A percentile compares a stretch with the other conserved stretches of the same genome.
Evolutionary conservation across 2,797 vertebrate genomes (phyloP).

Genomic region (Martes flavigula): DNA sequence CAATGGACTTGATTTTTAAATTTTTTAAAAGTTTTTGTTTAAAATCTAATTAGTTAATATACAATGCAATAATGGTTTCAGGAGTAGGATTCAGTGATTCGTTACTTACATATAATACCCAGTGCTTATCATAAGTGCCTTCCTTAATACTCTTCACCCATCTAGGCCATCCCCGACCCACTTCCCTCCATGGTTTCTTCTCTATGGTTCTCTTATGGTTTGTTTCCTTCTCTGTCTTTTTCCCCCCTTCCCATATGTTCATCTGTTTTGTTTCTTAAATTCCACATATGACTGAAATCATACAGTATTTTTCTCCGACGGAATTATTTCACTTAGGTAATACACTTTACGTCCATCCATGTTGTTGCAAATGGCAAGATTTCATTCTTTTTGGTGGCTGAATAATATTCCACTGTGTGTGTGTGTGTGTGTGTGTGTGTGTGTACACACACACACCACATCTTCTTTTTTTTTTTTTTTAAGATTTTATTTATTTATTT

Average conservation of each 20-base stretch:
- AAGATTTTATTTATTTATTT: no score
- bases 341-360: neutral
- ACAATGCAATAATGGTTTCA: neutral
- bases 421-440: no score
- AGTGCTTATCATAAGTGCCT: neutral
- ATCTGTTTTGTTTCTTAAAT: neutral
- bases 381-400: neutral
- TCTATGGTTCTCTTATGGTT: neutral
- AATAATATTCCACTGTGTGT: neutral
- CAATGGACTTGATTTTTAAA: neutral
- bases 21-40: neutral
- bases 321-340: neutral
- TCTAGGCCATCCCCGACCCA: neutral
- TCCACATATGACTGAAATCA: neutral
- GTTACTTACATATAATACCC: neutral
- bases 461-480: no score
- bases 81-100: neutral
- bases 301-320: neutral
- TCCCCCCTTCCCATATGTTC: neutral
- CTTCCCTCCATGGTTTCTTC: neutral
- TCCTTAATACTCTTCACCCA: neutral
- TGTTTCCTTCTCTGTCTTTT: neutral
- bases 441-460: no score
- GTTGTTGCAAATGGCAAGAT: neutral
- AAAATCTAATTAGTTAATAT: neutral